Conservation (phyloP, 2,113 vertebrate genomes). For the Paramormyrops kingsleyae region DNA sequence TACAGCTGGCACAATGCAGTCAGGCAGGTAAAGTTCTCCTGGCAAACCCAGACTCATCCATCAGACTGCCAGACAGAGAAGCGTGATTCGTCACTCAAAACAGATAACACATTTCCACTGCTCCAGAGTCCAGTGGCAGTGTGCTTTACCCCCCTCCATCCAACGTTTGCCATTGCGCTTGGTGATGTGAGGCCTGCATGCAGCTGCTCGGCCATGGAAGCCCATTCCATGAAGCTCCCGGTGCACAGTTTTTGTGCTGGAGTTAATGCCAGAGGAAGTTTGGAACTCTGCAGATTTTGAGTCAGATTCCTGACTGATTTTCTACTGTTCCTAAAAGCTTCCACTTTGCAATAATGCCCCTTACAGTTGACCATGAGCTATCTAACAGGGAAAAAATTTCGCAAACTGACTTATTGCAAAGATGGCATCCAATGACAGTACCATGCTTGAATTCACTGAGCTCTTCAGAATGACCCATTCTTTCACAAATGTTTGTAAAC, state of each 20-base stretch:
- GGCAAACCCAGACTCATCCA: not conserved
- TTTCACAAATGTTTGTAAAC: not conserved
- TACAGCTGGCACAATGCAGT: not conserved
- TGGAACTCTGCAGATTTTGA: not conserved
- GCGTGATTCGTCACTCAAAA: not conserved
- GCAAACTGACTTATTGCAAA: not conserved
- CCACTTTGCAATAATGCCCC: not conserved
- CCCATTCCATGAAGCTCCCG: not conserved
- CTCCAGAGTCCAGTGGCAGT: not conserved
- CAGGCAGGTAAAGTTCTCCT: not conserved
- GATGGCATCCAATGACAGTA: not conserved
- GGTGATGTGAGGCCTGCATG: not conserved
- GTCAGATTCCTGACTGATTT: not conserved
- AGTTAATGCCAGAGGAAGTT: not conserved
- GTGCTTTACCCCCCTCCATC: not conserved
- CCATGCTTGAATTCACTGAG: not conserved
- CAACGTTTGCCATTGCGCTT: fast-evolving
- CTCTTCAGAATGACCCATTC: not conserved
- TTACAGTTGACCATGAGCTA: too few species aligned
- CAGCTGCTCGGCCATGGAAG: not conserved
- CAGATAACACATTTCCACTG: not conserved
- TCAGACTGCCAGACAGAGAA: not conserved
- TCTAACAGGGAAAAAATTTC: not conserved
- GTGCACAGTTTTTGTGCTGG: not conserved
- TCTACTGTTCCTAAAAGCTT: not conserved